Evolutionary conservation across 2,113 vertebrate species (phyloP).

Genomic region (Mormyrus iriodes): DNA sequence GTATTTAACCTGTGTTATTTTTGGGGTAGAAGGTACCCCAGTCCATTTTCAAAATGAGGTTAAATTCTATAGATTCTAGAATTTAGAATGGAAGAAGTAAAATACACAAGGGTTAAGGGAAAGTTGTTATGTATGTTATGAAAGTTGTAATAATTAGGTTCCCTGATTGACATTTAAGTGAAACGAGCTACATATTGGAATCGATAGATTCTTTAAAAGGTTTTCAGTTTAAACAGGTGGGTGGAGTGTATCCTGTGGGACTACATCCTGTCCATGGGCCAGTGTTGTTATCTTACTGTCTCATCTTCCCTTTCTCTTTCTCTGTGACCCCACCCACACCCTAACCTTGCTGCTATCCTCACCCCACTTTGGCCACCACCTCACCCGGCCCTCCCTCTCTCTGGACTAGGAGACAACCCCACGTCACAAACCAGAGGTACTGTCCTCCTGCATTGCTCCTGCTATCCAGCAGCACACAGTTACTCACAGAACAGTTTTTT

Average conservation of each 20-base stretch:
- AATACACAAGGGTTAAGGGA: neutral
- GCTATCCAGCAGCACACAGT: neutral
- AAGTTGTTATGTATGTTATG: too few relatives aligned
- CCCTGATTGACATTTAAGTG: neutral
- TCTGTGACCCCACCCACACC: neutral
- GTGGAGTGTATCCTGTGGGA: neutral
- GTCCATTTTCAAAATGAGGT: too few relatives aligned
- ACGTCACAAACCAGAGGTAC: slow-evolving; percentile 96
- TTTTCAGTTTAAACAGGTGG: neutral
- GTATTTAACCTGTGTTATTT: too few relatives aligned
- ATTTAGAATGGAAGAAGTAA: too few relatives aligned
- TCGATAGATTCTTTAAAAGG: neutral
- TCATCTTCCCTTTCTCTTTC: neutral
- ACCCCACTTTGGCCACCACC: neutral
- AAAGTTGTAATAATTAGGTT: slow-evolving; percentile 6
- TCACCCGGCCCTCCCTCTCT: slow-evolving; percentile 65
- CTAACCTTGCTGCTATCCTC: slow-evolving; percentile 17
- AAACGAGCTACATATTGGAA: neutral
- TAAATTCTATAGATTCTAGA: too few relatives aligned
- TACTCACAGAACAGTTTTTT: slow-evolving; percentile 24
- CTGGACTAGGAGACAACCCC: slow-evolving; percentile 88
- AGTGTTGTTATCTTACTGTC: neutral
- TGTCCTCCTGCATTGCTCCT: slow-evolving; percentile 34
- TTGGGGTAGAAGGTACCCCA: too few relatives aligned
- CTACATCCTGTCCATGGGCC: neutral